Evolutionary conservation across 2,797 vertebrate species (phyloP).

Genomic region (Intellagama lesueurii): DNA sequence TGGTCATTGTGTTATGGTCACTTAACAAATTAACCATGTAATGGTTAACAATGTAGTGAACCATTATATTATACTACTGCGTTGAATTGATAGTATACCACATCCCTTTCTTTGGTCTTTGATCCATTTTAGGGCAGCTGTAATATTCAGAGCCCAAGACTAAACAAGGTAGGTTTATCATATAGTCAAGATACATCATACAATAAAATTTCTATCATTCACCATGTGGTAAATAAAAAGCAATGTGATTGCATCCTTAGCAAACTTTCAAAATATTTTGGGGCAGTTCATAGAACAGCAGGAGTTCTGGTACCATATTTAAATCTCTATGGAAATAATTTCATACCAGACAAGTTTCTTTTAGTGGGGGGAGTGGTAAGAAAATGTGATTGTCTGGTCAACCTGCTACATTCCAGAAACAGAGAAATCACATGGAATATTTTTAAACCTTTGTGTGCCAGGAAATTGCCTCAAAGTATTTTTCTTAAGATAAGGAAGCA

Average conservation of each 20-base stretch:
- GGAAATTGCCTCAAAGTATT: constrained; percentile 70
- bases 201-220: neutral
- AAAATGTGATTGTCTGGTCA: constrained; percentile 46
- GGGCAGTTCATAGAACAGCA: neutral
- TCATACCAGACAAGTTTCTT: constrained; percentile 18
- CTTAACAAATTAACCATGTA: too few species aligned
- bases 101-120: too few species aligned
- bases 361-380: constrained; percentile 18
- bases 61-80: neutral
- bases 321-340: constrained; percentile 37
- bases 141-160: neutral
- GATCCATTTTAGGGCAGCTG: neutral
- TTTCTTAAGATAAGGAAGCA: constrained; percentile 81
- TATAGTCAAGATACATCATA: neutral
- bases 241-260: neutral
- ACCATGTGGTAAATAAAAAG: neutral
- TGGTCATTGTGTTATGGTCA: too few species aligned
- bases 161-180: neutral
- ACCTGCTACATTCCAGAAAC: constrained; percentile 71
- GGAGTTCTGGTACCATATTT: constrained; percentile 27
- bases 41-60: too few species aligned
- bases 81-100: neutral
- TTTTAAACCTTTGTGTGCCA: constrained; percentile 59
- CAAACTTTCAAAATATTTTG: neutral
- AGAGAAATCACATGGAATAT: constrained; percentile 70